phyloP scores from a whole-genome alignment of 2,888 invertebrate species.

The Beris morrisii region DNA sequence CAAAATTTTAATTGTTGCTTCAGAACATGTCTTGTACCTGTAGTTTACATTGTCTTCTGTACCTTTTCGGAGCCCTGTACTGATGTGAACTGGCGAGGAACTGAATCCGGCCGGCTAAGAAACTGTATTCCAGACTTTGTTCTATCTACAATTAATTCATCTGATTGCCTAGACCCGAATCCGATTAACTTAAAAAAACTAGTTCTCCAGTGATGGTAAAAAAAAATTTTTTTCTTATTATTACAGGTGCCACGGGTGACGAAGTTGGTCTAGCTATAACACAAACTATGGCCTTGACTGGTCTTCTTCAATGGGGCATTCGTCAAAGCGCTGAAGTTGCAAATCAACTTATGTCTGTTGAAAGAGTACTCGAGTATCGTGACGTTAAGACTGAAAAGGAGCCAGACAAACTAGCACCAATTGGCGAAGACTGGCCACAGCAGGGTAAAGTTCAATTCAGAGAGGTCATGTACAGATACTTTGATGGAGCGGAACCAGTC shows the following conservation, averaged over 20 bases:
- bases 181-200: too few relatives aligned
- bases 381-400: slow-evolving; percentile 52
- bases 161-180: too few relatives aligned
- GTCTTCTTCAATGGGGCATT: slow-evolving; percentile 70
- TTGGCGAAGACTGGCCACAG: slow-evolving; percentile 57
- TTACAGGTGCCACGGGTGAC: slow-evolving; percentile 48
- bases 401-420: slow-evolving; percentile 44
- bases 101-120: too few relatives aligned
- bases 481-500: slow-evolving; percentile 77
- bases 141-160: too few relatives aligned
- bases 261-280: slow-evolving; percentile 61
- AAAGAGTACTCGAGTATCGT: slow-evolving; percentile 71
- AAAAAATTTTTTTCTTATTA: too few relatives aligned
- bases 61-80: too few relatives aligned
- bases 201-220: too few relatives aligned
- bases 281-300: slow-evolving; percentile 58
- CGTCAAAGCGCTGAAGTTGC: slow-evolving; percentile 72
- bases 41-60: too few relatives aligned
- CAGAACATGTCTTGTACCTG: too few relatives aligned
- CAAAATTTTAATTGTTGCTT: too few relatives aligned
- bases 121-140: too few relatives aligned
- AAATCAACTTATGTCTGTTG: slow-evolving; percentile 70
- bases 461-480: slow-evolving; percentile 66
- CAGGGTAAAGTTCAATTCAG: slow-evolving; percentile 59
- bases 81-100: too few relatives aligned